phyloP scores from a whole-genome alignment of 2,888 invertebrate species.

The Bombylius discolor region DNA sequence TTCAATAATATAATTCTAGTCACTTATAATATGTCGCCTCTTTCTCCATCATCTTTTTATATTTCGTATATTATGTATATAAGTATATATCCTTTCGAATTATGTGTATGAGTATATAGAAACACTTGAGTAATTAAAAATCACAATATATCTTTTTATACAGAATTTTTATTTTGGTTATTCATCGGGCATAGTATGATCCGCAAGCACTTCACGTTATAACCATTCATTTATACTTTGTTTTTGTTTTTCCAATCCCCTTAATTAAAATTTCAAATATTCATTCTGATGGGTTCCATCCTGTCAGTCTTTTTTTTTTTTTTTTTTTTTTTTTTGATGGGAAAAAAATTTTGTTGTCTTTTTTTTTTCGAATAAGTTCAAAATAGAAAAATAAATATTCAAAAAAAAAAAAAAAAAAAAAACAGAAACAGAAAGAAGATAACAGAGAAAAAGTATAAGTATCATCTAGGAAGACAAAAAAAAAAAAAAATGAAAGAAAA shows the following conservation, averaged over 20 bases:
- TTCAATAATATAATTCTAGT: too few relatives aligned
- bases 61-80: neutral
- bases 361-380: neutral
- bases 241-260: slow-evolving; percentile 3
- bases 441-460: neutral
- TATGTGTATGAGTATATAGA: neutral
- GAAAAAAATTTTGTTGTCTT: neutral
- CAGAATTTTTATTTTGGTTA: neutral
- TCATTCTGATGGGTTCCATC: slow-evolving; percentile 5
- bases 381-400: neutral
- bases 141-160: slow-evolving; percentile 2
- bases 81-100: neutral
- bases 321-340: neutral
- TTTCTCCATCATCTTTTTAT: too few relatives aligned
- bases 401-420: neutral
- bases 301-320: neutral
- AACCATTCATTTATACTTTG: neutral
- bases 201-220: slow-evolving; percentile 6
- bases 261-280: slow-evolving; percentile 9
- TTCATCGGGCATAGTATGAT: slow-evolving; percentile 3
- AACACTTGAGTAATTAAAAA: slow-evolving; percentile 8
- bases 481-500: neutral
- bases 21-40: too few relatives aligned
- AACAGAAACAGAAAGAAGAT: neutral
- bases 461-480: neutral